Evolutionary conservation across 2,113 vertebrate genomes (phyloP).

Genomic region (Erythrocercus mccallii): DNA sequence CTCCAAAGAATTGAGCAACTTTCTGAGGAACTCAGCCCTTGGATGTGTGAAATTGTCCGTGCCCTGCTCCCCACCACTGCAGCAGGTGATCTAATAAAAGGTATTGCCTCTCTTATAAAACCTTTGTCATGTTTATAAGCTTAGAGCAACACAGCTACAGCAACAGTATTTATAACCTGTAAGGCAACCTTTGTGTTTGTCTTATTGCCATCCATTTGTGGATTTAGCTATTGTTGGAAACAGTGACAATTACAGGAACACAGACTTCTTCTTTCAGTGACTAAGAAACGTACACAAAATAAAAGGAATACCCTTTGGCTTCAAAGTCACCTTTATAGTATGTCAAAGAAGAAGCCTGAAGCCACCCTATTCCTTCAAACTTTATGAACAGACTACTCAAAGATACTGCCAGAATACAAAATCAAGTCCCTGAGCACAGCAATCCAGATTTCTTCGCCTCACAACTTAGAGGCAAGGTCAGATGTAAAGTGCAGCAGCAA

Average conservation of each 20-base stretch:
- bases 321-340: not conserved
- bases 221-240: not conserved
- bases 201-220: not conserved
- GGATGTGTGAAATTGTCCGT: not conserved
- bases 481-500: not conserved
- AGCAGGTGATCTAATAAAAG: not conserved
- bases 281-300: not conserved
- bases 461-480: not conserved
- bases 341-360: not conserved
- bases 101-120: not conserved
- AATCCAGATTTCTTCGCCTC: not conserved
- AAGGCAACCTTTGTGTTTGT: not conserved
- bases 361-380: not conserved
- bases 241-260: not conserved
- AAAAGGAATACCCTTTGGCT: not conserved
- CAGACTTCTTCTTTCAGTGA: not conserved
- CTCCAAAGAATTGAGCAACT: constrained; percentile 26
- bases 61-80: not conserved
- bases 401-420: not conserved
- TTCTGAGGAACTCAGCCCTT: not conserved
- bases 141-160: not conserved
- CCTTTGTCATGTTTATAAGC: not conserved
- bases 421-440: not conserved
- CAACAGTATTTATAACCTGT: not conserved
- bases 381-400: not conserved